Conservation (phyloP, 2,888 invertebrate species). For the Amphipoea lucens region DNA sequence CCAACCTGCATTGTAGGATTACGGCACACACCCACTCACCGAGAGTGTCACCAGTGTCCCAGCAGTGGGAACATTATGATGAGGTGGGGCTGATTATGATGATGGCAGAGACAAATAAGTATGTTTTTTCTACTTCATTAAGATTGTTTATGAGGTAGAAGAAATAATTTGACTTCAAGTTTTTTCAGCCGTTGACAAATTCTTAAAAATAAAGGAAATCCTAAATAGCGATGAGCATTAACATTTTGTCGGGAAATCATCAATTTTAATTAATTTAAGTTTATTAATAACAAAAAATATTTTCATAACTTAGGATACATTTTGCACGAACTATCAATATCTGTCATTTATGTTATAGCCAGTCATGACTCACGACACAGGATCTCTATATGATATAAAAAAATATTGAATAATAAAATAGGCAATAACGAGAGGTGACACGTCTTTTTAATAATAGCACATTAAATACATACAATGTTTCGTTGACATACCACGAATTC, state of each 20-base stretch:
- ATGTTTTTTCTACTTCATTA: background rate
- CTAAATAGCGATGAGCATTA: slow-evolving; percentile 35
- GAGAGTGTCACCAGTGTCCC: background rate
- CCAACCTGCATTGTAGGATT: background rate
- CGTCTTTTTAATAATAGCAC: slow-evolving; percentile 46
- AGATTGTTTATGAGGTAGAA: background rate
- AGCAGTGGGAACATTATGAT: background rate
- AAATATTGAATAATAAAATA: slow-evolving; percentile 36
- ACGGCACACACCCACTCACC: background rate
- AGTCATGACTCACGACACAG: slow-evolving; percentile 27
- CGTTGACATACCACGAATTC: slow-evolving; percentile 35
- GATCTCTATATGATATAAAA: background rate
- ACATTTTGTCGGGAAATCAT: slow-evolving; percentile 54
- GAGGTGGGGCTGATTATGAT: background rate
- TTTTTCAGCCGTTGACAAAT: slow-evolving; percentile 6
- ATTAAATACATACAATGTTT: slow-evolving; percentile 30
- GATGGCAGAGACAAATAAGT: background rate
- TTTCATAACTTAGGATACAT: slow-evolving; percentile 23
- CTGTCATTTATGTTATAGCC: slow-evolving; percentile 38
- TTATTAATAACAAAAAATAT: slow-evolving; percentile 8
- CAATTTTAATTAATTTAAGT: slow-evolving; percentile 36
- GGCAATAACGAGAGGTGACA: slow-evolving; percentile 47
- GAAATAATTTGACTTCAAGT: slow-evolving; percentile 9
- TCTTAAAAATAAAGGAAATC: slow-evolving; percentile 52
- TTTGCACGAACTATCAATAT: slow-evolving; percentile 30